These are phyloP conservation scores for Xylocopa sonorina DNA, from an alignment of 1,140 invertebrate genomes.

Conservation along the genomic window DNA sequence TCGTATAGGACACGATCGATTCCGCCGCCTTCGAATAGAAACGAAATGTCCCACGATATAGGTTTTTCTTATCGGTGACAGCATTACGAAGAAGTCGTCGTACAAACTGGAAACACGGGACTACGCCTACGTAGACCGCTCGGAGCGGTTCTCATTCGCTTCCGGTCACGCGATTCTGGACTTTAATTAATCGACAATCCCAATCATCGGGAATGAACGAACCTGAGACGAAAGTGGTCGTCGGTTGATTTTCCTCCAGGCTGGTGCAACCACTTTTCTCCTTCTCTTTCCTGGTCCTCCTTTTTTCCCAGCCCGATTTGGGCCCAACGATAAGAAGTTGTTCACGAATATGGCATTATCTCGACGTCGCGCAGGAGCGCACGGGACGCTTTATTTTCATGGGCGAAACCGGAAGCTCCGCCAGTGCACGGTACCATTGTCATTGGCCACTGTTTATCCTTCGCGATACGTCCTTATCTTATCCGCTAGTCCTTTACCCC, in stretches of 20 bases:
- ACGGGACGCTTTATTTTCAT: constrained; percentile 44
- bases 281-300: neutral
- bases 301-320: too few relatives aligned
- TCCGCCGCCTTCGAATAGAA: neutral
- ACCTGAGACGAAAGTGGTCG: neutral
- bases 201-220: neutral
- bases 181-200: constrained; percentile 54
- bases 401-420: constrained; percentile 57
- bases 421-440: constrained; percentile 41
- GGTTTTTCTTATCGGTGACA: constrained; percentile 22
- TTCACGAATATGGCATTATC: constrained; percentile 30
- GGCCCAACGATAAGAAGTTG: constrained; percentile 10
- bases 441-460: constrained; percentile 54
- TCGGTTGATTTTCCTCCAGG: neutral
- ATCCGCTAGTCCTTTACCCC: constrained; percentile 49
- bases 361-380: neutral
- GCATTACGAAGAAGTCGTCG: constrained; percentile 26
- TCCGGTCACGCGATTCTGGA: constrained; percentile 63
- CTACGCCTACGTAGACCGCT: constrained; percentile 48
- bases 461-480: constrained; percentile 64
- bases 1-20: neutral
- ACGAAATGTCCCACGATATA: neutral
- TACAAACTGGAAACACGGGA: constrained; percentile 42
- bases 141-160: constrained; percentile 45
- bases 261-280: neutral